Base-by-base conservation (phyloP, 2,797 vertebrate genomes). In the Etheostoma perlongum region DNA sequence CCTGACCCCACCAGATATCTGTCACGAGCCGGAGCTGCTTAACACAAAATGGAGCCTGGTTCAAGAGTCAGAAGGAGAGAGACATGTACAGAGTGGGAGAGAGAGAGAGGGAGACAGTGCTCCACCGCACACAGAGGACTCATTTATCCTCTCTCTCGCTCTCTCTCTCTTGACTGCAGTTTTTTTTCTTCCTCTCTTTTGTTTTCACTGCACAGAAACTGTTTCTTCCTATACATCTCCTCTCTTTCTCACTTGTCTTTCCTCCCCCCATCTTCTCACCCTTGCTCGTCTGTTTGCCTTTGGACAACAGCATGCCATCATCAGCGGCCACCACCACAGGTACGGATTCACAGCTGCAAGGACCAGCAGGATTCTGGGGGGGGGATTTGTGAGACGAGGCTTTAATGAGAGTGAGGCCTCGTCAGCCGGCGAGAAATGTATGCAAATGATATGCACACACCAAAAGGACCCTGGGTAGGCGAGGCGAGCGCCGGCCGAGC, bases 381-480 rank as follows among this genome's bases (percentile, higher is more conserved):
- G 83, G 85, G 68, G 27, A 81, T 84, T 95, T 96, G 94, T 77
- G 88, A 95, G 96, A 96, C 91, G 95, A 96, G 94, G 95, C 94
- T 95, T 96, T 97, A 97, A 97, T 97, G 96, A 97, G 95, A 95
- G 79, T 91, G 94, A 96, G 96, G 96, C 96, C 96, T 96, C 95
- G 94, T 96, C 95, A 93, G 96, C 95, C 55, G 92, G 95, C 93
- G 93, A 96, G 93, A 96, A 97, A 98, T 97, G 94, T 95, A 99
- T 99, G 97, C 96, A 98, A 98, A 99, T 98, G 95, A 98, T 94
- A 99, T 99, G 97, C 97, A 96, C 95, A 96, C 96, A 96, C 95
- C 96, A 96, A 96, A 88, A 91, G 86, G 85, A 92, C 68, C 79
- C 85, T 79, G 91, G 90, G 79, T 81, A 85, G 86, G 80, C 79